These are phyloP conservation scores for Plebejus argus DNA, from an alignment of 2,888 invertebrate species.

Conservation along the genomic window DNA sequence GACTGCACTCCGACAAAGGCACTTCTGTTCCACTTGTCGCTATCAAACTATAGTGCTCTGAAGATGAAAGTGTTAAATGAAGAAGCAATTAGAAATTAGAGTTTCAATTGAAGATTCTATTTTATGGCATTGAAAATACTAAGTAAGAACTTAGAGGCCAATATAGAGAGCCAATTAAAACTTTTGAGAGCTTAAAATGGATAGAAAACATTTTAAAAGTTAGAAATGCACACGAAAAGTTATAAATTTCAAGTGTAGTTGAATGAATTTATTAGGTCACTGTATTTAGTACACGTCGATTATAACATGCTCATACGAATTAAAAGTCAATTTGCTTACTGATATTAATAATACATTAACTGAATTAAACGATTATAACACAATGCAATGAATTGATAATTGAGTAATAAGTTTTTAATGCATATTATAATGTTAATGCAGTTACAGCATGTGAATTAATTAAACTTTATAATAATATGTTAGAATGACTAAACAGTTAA, in stretches of 20 bases:
- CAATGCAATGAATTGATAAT: background rate
- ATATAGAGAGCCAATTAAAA: background rate
- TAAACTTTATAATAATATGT: too few species aligned
- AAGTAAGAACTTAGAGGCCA: background rate
- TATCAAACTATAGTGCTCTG: background rate
- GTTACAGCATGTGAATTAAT: too few species aligned
- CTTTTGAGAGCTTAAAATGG: background rate
- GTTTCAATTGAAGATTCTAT: background rate
- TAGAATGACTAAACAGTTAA: too few species aligned
- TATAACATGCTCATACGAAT: background rate
- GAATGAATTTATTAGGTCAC: background rate
- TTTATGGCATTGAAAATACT: background rate
- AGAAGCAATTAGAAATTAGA: background rate
- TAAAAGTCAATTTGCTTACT: background rate
- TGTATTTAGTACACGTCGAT: background rate
- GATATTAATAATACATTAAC: background rate
- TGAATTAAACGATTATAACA: background rate
- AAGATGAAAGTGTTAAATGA: background rate
- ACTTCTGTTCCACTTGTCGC: slow-evolving; percentile 2
- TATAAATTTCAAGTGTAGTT: background rate
- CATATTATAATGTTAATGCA: too few species aligned
- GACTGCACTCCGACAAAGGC: slow-evolving; percentile 8
- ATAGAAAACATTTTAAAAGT: background rate
- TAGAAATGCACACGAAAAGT: background rate
- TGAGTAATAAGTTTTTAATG: too few species aligned